Conservation (phyloP, 2,113 vertebrate species). For the Casuarius casuarius region DNA sequence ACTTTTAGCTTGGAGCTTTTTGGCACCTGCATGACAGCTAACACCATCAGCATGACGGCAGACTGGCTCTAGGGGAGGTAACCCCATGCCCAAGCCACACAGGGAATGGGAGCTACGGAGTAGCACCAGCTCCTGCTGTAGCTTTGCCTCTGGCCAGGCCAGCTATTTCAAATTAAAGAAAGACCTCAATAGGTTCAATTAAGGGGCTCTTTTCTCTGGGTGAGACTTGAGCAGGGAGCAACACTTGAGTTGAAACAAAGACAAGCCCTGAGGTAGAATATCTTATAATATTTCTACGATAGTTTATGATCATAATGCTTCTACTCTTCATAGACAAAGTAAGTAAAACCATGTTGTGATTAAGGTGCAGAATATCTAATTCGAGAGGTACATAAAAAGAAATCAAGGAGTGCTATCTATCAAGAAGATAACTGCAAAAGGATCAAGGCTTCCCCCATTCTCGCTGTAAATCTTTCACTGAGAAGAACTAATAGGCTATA, state of each 20-base stretch:
- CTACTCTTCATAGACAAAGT: neutral
- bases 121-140: neutral
- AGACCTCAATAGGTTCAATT: neutral
- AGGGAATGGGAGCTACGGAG: neutral
- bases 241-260: neutral
- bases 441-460: neutral
- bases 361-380: slow-evolving; percentile 47
- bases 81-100: rapidly evolving
- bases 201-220: neutral
- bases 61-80: neutral
- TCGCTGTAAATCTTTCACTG: slow-evolving; percentile 11
- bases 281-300: neutral
- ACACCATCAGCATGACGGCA: rapidly evolving
- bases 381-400: slow-evolving; percentile 31
- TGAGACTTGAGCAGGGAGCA: neutral
- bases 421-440: slow-evolving; percentile 36
- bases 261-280: neutral
- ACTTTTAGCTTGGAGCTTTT: neutral
- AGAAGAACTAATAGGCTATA: neutral
- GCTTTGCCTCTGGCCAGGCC: neutral
- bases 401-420: slow-evolving; percentile 29
- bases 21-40: neutral
- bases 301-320: neutral
- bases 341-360: slow-evolving; percentile 21
- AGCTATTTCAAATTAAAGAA: neutral